Evolutionary conservation across 2,113 vertebrate species (phyloP), one percentile per base, ranked within the genome.

Genomic region (Gorilla gorilla): DNA sequence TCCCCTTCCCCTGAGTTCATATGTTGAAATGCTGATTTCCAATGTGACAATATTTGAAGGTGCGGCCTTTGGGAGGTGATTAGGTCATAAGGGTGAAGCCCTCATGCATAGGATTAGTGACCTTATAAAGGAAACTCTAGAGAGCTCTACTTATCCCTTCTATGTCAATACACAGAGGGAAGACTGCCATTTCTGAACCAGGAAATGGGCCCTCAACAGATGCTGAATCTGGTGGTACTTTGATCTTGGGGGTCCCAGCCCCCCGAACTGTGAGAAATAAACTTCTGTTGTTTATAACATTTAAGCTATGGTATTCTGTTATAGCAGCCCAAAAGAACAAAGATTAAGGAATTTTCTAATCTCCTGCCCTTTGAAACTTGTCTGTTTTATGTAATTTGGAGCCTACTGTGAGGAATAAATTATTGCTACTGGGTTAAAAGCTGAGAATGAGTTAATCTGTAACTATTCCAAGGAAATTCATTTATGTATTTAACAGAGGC

Each of bases 381-480:
- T 70, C n/a, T 91, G 40, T 35, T 32, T 45, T 61, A 12, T 45
- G 22, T 86, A 87, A 79, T 82, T 93, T 22, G 59, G 82, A 80
- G 23, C 55, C 11, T 52, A 6, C 14, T 90, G 88, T 75, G n/a
- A 97, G 81, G 43, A 93, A 38, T 81, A 64, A 87, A 73, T 92
- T 50, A 48, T 93, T 90, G 32, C 25, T 87, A 73, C 61, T 93
- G 17, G 55, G 50, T 45, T 86, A 66, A 93, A 61, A 83, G 59
- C 55, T 78, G 91, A 79, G 95, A 84, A 86, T 83, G 91, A 95
- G 79, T 94, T 45, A 17, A 89, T 68, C 75, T 87, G 72, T 81
- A 91, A 86, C 80, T 79, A 75, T 76, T 81, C 43, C 68, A 93
- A 84, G 76, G 83, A 94, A 93, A 87, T 72, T 79, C 7, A 75